These are phyloP conservation scores for Ochotona princeps DNA, from an alignment of 2,113 vertebrate species.

Conservation along the genomic window DNA sequence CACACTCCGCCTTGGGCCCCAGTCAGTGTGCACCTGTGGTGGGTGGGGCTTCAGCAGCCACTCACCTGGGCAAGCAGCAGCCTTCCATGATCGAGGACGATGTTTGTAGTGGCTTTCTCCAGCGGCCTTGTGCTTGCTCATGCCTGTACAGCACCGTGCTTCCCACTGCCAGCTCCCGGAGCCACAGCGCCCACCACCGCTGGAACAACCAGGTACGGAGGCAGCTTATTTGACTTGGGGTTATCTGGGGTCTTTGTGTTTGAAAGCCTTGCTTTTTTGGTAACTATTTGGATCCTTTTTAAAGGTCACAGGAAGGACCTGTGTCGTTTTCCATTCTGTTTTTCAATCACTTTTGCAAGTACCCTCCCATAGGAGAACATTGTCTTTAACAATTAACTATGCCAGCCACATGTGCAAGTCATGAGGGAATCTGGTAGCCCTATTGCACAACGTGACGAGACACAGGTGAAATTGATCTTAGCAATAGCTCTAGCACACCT, in stretches of 20 bases:
- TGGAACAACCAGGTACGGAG: neutral
- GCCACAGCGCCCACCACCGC: neutral
- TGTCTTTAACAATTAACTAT: neutral
- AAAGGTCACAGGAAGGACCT: too few relatives aligned
- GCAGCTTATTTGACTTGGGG: neutral
- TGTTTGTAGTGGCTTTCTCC: too few relatives aligned
- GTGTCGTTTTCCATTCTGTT: too few relatives aligned
- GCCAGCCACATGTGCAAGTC: neutral
- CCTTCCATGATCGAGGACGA: too few relatives aligned
- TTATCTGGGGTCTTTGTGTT: neutral
- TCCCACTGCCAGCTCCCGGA: rapidly evolving
- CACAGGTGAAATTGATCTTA: neutral
- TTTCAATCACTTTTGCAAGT: too few relatives aligned
- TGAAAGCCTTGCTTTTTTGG: neutral
- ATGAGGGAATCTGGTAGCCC: too few relatives aligned
- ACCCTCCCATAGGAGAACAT: neutral
- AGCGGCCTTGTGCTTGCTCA: neutral
- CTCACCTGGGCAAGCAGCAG: neutral
- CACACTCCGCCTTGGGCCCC: neutral
- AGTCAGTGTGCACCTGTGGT: neutral
- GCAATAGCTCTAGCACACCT: neutral
- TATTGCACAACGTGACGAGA: neutral
- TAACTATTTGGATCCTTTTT: too few relatives aligned
- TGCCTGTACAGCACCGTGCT: neutral
- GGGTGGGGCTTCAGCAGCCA: neutral